Conservation (phyloP, 1,140 invertebrate species). For the Caligus rogercresseyi region DNA sequence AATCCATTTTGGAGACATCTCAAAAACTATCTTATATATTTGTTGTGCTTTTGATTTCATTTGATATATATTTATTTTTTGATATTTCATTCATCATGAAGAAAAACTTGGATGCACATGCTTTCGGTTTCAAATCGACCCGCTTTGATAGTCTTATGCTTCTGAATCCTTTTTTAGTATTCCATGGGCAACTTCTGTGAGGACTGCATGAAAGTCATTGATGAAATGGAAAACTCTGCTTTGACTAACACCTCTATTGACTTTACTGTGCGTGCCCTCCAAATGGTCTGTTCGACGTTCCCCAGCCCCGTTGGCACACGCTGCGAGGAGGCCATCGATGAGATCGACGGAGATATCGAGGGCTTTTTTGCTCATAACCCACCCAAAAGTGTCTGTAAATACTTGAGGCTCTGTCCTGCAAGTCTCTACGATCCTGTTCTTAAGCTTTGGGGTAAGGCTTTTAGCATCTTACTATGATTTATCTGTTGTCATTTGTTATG, state of each 20-base stretch:
- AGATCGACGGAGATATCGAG: neutral
- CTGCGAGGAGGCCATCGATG: slow-evolving; percentile 29
- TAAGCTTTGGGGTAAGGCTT: neutral
- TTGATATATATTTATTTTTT: too few relatives aligned
- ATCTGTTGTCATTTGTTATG: too few relatives aligned
- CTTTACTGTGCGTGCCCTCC: neutral
- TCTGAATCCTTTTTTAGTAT: too few relatives aligned
- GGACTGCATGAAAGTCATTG: neutral
- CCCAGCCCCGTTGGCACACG: slow-evolving; percentile 25
- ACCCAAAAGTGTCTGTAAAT: neutral
- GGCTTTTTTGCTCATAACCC: neutral
- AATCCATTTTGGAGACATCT: too few relatives aligned
- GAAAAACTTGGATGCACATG: too few relatives aligned
- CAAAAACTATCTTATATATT: too few relatives aligned
- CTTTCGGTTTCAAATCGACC: too few relatives aligned
- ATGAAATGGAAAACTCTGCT: slow-evolving; percentile 1
- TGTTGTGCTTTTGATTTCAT: too few relatives aligned
- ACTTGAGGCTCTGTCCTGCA: neutral
- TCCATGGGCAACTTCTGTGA: neutral
- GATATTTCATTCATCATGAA: too few relatives aligned
- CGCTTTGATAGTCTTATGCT: too few relatives aligned
- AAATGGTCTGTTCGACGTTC: slow-evolving; percentile 12
- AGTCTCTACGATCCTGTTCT: neutral
- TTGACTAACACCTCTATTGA: slow-evolving; percentile 6
- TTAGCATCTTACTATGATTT: neutral